Percentiles rank a stretch among this genome's conserved stretches.
These are phyloP conservation scores for Meteorus colon DNA, from an alignment of 2,888 invertebrate genomes.

Conservation along the genomic window DNA sequence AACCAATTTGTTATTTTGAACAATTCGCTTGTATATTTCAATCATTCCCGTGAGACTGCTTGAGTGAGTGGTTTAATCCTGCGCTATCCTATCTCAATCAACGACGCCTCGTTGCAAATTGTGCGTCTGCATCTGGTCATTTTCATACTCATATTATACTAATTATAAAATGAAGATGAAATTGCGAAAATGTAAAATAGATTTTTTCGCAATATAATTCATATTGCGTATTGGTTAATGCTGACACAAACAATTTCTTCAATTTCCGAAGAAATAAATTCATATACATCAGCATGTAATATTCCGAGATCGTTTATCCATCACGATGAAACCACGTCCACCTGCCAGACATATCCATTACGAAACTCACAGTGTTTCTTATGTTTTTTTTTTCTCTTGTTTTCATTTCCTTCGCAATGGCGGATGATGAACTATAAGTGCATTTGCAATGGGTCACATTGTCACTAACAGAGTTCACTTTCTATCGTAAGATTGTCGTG, in stretches of 20 bases:
- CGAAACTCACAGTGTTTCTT: background rate
- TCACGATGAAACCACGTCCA: conserved; percentile 3
- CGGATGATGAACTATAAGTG: conserved; percentile 8
- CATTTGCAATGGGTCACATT: conserved; percentile 22
- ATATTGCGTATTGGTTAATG: background rate
- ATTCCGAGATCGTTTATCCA: conserved; percentile 3
- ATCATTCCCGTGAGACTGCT: background rate
- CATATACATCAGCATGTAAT: conserved; percentile 5
- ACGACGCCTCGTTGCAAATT: background rate
- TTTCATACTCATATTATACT: background rate
- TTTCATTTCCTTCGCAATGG: background rate
- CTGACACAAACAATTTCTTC: background rate
- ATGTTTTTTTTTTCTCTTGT: background rate
- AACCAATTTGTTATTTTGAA: too few species aligned
- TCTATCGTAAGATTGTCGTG: conserved; percentile 1
- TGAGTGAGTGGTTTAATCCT: too few species aligned
- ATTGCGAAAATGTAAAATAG: conserved; percentile 18
- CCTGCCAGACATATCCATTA: background rate
- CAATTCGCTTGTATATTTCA: too few species aligned
- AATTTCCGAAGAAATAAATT: conserved; percentile 1
- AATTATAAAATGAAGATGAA: conserved; percentile 22
- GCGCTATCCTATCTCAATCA: background rate
- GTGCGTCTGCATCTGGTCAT: conserved; percentile 20
- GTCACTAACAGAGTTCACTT: conserved; percentile 9
- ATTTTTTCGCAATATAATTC: conserved; percentile 17